Evolutionary conservation across 2,113 vertebrate genomes (phyloP).

Genomic region (Greenwoodochromis staneri): DNA sequence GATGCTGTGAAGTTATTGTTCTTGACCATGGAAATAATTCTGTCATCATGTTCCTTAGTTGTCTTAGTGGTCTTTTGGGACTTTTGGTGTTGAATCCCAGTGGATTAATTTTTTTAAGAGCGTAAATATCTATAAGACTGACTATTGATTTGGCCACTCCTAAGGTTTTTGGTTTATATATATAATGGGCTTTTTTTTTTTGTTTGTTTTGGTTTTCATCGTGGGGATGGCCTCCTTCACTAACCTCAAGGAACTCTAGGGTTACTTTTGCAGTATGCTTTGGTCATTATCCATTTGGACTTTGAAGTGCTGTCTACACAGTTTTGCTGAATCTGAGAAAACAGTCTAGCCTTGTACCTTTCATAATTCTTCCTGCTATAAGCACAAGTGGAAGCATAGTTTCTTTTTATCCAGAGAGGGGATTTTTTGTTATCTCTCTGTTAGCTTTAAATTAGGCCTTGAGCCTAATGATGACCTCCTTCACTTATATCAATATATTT

Average conservation of each 20-base stretch:
- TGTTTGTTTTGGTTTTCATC: background rate
- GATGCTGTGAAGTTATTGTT: background rate
- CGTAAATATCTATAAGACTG: background rate
- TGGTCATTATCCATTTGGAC: background rate
- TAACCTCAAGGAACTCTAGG: background rate
- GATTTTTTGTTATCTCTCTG: background rate
- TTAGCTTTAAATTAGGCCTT: background rate
- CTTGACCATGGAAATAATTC: background rate
- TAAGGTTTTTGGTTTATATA: background rate
- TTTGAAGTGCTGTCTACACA: background rate
- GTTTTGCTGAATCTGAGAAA: background rate
- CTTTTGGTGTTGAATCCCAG: background rate
- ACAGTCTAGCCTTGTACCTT: background rate
- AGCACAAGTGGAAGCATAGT: background rate
- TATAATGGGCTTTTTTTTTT: rapidly evolving
- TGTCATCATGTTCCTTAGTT: background rate
- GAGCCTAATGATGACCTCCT: background rate
- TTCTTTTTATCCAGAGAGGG: background rate
- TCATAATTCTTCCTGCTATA: background rate
- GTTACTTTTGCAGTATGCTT: background rate
- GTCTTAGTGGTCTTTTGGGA: background rate
- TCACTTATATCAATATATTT: background rate
- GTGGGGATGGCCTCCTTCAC: background rate
- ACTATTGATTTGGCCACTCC: background rate
- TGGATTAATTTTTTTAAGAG: background rate